These are phyloP conservation scores for Lordiphosa collinella DNA, from an alignment of 1,140 invertebrate species.

Conservation along the genomic window DNA sequence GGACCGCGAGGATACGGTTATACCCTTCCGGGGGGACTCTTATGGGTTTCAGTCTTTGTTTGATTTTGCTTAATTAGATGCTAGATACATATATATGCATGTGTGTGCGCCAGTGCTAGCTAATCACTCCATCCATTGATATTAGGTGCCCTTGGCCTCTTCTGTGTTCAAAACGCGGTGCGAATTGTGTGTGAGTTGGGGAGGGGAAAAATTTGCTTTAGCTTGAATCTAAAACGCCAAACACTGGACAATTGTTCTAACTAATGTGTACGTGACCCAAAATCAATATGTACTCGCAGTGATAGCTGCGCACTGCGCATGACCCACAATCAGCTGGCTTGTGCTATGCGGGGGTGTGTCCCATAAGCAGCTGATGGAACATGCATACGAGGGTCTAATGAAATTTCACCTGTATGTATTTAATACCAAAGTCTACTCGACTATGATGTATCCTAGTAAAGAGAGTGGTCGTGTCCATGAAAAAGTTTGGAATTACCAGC, in stretches of 20 bases:
- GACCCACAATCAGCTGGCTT: slow-evolving; percentile 16
- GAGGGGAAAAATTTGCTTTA: background rate
- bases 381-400: too few relatives aligned
- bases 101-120: slow-evolving; percentile 18
- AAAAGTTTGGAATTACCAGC: too few relatives aligned
- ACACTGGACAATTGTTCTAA: slow-evolving; percentile 17
- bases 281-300: slow-evolving; percentile 40
- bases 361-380: too few relatives aligned
- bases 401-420: too few relatives aligned
- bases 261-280: slow-evolving; percentile 24
- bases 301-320: slow-evolving; percentile 18
- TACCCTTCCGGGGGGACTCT: background rate
- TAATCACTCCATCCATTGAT: slow-evolving; percentile 24
- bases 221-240: background rate
- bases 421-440: too few relatives aligned
- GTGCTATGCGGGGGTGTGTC: too few relatives aligned
- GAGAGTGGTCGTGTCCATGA: too few relatives aligned
- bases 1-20: background rate
- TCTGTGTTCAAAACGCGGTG: background rate
- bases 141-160: background rate
- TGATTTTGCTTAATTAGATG: background rate
- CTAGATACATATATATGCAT: slow-evolving; percentile 1
- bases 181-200: too few relatives aligned
- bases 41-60: background rate
- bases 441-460: too few relatives aligned